Evolutionary conservation across 2,797 vertebrate genomes (phyloP).

Genomic region (Acanthurus tractus): DNA sequence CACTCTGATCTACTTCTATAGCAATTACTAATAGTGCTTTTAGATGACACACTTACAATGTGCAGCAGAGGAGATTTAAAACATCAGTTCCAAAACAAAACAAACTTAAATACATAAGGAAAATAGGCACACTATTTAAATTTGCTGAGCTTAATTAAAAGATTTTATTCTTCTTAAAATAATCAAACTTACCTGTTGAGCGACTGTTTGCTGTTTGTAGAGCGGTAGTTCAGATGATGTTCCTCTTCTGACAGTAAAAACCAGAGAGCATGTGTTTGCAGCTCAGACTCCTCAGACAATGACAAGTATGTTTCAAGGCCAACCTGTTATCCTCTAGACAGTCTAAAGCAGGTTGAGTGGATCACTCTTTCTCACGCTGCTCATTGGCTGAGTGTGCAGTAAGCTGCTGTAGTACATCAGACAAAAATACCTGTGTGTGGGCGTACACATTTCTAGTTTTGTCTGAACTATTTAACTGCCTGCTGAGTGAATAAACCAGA

Average conservation of each 20-base stretch:
- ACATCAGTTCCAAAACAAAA: not conserved
- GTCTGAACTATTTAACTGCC: conserved; percentile 47
- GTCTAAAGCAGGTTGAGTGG: conserved; percentile 57
- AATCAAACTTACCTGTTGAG: conserved; percentile 61
- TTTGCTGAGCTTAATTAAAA: not conserved
- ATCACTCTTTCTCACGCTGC: conserved; percentile 39
- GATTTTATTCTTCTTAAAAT: not conserved
- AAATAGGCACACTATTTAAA: not conserved
- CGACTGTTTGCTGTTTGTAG: not conserved
- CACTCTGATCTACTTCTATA: not conserved
- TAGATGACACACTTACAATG: not conserved
- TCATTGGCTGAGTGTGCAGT: conserved; percentile 68
- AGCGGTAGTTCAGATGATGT: not conserved
- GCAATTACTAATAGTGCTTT: not conserved
- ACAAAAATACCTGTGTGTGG: conserved; percentile 59
- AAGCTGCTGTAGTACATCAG: conserved; percentile 59
- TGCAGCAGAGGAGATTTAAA: not conserved
- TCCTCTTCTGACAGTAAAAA: not conserved
- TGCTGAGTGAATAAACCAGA: conserved; percentile 33
- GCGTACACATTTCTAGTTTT: conserved; percentile 35
- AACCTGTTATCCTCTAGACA: conserved; percentile 52
- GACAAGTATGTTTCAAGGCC: conserved; percentile 47
- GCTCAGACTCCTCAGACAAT: conserved; percentile 30
- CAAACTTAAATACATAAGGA: not conserved
- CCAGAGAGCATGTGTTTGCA: not conserved